Percentiles rank a stretch among this genome's conserved stretches.
Evolutionary conservation across 2,888 invertebrate genomes (phyloP).

Genomic region (Xanthia togata): DNA sequence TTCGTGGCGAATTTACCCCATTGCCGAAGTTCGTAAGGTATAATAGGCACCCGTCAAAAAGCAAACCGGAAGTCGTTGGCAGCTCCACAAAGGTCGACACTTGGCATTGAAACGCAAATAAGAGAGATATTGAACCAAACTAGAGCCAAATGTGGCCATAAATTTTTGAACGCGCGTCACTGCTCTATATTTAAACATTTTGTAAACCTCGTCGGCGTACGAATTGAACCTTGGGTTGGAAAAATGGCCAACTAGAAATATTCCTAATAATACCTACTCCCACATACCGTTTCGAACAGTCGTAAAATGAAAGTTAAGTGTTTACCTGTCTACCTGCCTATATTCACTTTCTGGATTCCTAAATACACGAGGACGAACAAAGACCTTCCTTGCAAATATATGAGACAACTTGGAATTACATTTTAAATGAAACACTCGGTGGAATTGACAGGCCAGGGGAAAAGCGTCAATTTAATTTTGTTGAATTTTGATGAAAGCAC

Average conservation of each 20-base stretch:
- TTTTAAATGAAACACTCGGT: constrained; percentile 69
- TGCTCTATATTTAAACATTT: constrained; percentile 52
- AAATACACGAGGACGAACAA: constrained; percentile 56
- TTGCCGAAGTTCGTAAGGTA: constrained; percentile 57
- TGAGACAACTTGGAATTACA: constrained; percentile 68
- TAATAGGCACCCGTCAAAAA: constrained; percentile 68
- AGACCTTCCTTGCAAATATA: constrained; percentile 65
- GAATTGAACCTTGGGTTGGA: constrained; percentile 43
- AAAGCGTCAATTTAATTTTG: constrained; percentile 66
- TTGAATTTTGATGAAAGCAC: constrained; percentile 61
- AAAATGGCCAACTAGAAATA: constrained; percentile 33
- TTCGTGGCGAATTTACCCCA: constrained; percentile 60
- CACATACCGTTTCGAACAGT: constrained; percentile 10
- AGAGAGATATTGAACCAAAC: constrained; percentile 69
- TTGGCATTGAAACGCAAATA: constrained; percentile 77
- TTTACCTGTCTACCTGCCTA: neutral
- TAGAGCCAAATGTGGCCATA: constrained; percentile 79
- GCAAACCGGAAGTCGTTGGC: constrained; percentile 73
- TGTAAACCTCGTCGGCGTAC: constrained; percentile 41
- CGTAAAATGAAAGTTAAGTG: constrained; percentile 34
- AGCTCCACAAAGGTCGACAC: constrained; percentile 73
- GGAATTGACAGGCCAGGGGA: constrained; percentile 67
- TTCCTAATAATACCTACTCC: constrained; percentile 14
- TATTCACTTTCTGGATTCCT: constrained; percentile 11
- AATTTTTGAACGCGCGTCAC: constrained; percentile 65